phyloP scores from a whole-genome alignment of 2,797 vertebrate species.

The Enteromius trimaculatus region DNA sequence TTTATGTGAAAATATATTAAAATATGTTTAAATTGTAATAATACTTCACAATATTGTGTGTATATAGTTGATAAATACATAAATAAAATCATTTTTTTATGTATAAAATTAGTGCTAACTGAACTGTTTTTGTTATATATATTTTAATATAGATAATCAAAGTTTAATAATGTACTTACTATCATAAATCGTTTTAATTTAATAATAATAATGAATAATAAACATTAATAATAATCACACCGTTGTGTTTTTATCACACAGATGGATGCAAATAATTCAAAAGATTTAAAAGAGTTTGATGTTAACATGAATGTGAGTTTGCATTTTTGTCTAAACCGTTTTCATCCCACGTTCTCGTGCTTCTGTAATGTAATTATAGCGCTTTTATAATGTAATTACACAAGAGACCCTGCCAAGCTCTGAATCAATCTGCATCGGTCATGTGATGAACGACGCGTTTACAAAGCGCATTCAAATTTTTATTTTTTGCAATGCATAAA shows the following conservation, averaged over 20 bases:
- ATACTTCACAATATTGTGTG: neutral
- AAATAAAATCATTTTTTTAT: neutral
- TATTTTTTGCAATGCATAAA: neutral
- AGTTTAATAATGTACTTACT: neutral
- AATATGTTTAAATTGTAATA: neutral
- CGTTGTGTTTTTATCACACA: neutral
- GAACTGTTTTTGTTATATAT: neutral
- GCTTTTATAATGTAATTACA: slow-evolving; percentile 2
- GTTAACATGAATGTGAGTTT: neutral
- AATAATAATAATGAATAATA: too few species aligned
- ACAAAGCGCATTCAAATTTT: neutral
- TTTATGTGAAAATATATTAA: neutral
- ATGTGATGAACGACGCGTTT: neutral
- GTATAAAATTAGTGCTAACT: neutral
- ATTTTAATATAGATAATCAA: neutral
- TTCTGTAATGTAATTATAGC: neutral
- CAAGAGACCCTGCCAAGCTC: neutral
- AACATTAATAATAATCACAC: neutral
- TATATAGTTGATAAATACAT: neutral
- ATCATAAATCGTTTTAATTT: too few species aligned
- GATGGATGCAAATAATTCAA: neutral
- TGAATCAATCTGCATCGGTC: slow-evolving; percentile 13
- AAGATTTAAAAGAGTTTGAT: neutral
- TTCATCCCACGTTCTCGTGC: neutral
- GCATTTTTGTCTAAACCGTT: neutral